Conservation (phyloP, 2,797 vertebrate genomes). For the Sciurus carolinensis region DNA sequence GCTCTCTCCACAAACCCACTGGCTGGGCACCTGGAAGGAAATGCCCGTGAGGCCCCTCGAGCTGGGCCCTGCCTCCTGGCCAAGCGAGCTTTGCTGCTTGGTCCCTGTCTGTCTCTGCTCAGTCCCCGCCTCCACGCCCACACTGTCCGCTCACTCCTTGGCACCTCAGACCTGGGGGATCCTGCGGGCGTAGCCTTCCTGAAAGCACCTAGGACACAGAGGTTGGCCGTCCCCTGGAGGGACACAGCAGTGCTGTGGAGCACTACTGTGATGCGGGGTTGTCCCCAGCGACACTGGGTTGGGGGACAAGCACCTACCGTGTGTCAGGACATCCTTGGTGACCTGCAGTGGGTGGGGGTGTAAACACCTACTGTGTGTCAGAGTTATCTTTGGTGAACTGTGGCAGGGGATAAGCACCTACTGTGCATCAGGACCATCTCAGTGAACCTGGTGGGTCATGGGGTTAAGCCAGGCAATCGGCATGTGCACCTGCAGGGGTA, state of each 20-base stretch:
- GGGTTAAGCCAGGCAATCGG: too few species aligned
- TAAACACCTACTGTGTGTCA: neutral
- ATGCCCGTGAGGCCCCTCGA: too few species aligned
- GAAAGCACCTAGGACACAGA: neutral
- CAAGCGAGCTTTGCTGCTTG: neutral
- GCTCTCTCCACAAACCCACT: neutral
- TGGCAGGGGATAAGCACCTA: too few species aligned
- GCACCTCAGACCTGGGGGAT: neutral
- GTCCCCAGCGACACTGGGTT: too few species aligned
- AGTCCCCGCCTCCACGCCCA: neutral
- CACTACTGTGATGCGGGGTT: accelerated
- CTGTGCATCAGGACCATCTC: too few species aligned
- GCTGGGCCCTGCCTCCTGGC: too few species aligned
- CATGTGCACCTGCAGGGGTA: too few species aligned
- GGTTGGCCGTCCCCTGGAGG: neutral
- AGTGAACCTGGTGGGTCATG: too few species aligned
- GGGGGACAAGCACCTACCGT: neutral
- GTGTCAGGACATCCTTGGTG: neutral
- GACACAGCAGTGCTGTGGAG: too few species aligned
- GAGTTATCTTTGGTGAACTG: too few species aligned
- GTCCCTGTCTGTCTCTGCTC: neutral
- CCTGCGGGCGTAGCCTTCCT: too few species aligned
- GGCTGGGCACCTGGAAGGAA: too few species aligned
- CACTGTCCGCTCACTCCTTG: neutral
- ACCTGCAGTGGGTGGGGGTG: neutral